A percentile compares a stretch with the other conserved stretches of the same genome.
Conservation (phyloP, 2,888 invertebrate genomes). For the Pheosia gnoma region DNA sequence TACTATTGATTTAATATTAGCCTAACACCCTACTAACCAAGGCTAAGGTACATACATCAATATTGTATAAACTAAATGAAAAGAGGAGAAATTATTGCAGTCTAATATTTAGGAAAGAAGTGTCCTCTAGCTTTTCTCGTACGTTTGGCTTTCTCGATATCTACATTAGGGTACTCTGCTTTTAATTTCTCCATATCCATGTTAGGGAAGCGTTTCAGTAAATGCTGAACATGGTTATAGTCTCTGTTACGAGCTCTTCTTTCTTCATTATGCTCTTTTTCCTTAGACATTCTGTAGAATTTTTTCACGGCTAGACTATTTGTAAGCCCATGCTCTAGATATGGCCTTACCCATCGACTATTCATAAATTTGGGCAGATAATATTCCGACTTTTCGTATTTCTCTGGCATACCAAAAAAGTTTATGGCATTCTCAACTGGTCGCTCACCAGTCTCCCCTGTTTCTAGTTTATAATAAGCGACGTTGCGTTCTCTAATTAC, state of each 20-base stretch:
- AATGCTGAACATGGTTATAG: constrained; percentile 87
- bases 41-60: constrained; percentile 6
- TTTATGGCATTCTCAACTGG: constrained; percentile 85
- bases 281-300: constrained; percentile 83
- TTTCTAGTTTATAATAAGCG: constrained; percentile 95
- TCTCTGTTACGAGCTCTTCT: constrained; percentile 85
- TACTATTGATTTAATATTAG: too few relatives aligned
- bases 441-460: constrained; percentile 92
- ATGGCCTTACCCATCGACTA: constrained; percentile 84
- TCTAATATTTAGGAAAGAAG: constrained; percentile 76
- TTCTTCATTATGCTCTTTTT: constrained; percentile 85
- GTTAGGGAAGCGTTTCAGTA: constrained; percentile 90
- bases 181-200: constrained; percentile 88
- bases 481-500: constrained; percentile 96
- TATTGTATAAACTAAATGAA: constrained; percentile 8
- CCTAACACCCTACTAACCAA: too few relatives aligned
- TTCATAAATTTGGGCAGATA: constrained; percentile 87
- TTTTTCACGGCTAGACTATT: constrained; percentile 85
- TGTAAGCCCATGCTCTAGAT: constrained; percentile 79
- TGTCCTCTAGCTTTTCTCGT: constrained; percentile 86
- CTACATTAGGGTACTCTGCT: constrained; percentile 89
- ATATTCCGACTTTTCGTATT: constrained; percentile 85
- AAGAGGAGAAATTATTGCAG: constrained; percentile 3
- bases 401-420: constrained; percentile 85
- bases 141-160: constrained; percentile 87